These are phyloP conservation scores for Liodrosophila aerea DNA, from an alignment of 2,888 invertebrate species.

Conservation along the genomic window DNA sequence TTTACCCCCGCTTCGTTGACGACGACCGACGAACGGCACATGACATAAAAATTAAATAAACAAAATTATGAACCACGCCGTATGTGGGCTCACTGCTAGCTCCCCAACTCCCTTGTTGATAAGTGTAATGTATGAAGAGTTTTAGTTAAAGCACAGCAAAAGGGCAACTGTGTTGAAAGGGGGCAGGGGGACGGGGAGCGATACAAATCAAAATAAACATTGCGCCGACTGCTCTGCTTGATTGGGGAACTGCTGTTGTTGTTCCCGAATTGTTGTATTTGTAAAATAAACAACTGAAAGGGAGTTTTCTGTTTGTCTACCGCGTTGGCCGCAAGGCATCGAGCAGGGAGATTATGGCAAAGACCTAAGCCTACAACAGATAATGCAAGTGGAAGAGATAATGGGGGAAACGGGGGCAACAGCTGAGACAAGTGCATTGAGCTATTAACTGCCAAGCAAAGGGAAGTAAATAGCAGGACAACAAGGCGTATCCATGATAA, in stretches of 20 bases:
- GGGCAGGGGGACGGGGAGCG: neutral
- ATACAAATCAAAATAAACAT: slow-evolving; percentile 69
- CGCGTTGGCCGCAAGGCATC: slow-evolving; percentile 34
- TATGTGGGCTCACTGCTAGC: slow-evolving; percentile 43
- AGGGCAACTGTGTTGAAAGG: neutral
- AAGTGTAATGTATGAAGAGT: slow-evolving; percentile 43
- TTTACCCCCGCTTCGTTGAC: slow-evolving; percentile 19
- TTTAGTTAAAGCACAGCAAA: slow-evolving; percentile 25
- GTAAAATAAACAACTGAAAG: slow-evolving; percentile 60
- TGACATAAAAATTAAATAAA: slow-evolving; percentile 76
- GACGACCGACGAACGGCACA: slow-evolving; percentile 65
- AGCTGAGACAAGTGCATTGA: slow-evolving; percentile 42
- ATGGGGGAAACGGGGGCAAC: neutral
- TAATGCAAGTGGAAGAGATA: slow-evolving; percentile 7
- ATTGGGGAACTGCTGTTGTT: slow-evolving; percentile 51
- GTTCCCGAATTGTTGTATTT: slow-evolving; percentile 67
- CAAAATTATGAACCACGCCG: slow-evolving; percentile 70
- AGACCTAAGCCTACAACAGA: slow-evolving; percentile 40
- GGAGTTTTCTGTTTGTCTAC: slow-evolving; percentile 46
- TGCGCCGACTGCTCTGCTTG: slow-evolving; percentile 37
- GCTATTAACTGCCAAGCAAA: slow-evolving; percentile 42
- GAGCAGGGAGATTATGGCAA: neutral
- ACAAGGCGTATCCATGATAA: slow-evolving; percentile 13
- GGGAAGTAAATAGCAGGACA: slow-evolving; percentile 28
- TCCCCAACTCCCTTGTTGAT: slow-evolving; percentile 11